Evolutionary conservation across 2,113 vertebrate genomes (phyloP), one percentile per base, ranked within the genome.

Genomic region (Pleuronectes platessa): DNA sequence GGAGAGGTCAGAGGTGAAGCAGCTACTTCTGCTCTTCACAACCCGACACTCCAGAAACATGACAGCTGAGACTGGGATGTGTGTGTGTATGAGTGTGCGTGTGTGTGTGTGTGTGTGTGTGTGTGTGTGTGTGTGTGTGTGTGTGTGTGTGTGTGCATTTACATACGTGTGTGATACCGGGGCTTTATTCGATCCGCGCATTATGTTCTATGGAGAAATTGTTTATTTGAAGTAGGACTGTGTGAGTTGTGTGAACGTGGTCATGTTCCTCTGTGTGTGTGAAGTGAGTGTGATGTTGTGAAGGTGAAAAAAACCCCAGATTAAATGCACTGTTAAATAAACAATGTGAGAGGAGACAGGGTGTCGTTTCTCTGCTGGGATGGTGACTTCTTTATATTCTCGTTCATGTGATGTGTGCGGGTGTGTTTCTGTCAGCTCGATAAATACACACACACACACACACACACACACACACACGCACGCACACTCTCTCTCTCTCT

Each of bases 21-120:
- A 2, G 78, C 81, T 74, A 78, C 78, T 71, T 87, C 84, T 86
- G 82, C 85, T 84, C 80, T 83, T 89, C 83, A 90, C 82, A 88
- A 87, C 65, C 62, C 80, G 83, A 89, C 89, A 91, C 91, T 84
- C 20, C 17, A 66, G 68, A 62, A 76, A 86, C 81, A 83, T 82
- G 84, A 86, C 73, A 58, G 75, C 79, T 66, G 68, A 85, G 62
- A 78, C 37, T 24, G 20, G 53, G 21, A 15, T 78, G 81, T 79
- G 82, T 76, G 67, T 49, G 6, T 71, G 45, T 78, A 83, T 79
- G 82, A 74, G 67, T 49, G 7, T 5, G 5, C 68, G 76, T 71
- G 75, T 61, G 40, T 45, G 72, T 61, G 45, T 78, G 85, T 79
- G 82, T 76, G 67, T 49, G 7, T 5, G 5, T 71, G 76, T 71